Conservation (phyloP, 2,888 invertebrate genomes). For the Mesopsocus fuscifrons region DNA sequence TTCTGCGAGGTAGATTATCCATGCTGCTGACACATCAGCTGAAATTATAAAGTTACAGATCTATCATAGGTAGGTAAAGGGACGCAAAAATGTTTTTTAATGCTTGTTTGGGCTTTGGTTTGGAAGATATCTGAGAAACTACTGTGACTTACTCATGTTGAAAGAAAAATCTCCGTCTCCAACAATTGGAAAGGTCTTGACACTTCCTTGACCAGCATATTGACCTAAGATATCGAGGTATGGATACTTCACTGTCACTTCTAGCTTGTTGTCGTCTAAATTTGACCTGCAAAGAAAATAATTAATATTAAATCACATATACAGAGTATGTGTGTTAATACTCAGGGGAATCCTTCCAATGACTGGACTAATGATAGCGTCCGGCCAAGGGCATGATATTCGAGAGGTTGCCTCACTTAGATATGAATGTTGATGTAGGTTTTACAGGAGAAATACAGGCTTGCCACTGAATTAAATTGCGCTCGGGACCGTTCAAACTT, state of each 20-base stretch:
- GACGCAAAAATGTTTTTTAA: constrained; percentile 1
- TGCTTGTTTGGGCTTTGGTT: background rate
- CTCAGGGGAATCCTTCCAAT: too few relatives aligned
- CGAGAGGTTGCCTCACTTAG: too few relatives aligned
- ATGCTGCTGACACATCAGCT: constrained; percentile 7
- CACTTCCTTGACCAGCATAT: constrained; percentile 6
- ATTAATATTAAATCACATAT: too few relatives aligned
- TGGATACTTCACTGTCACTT: constrained; percentile 9
- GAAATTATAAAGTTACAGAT: too few relatives aligned
- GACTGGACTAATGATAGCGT: too few relatives aligned
- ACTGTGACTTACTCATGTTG: constrained; percentile 11
- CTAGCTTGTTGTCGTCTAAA: constrained; percentile 10
- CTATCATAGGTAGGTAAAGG: background rate
- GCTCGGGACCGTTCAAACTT: too few relatives aligned
- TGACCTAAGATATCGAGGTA: background rate
- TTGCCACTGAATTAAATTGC: too few relatives aligned
- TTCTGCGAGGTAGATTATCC: constrained; percentile 8
- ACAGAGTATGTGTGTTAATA: too few relatives aligned
- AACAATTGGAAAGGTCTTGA: constrained; percentile 5
- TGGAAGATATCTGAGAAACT: too few relatives aligned
- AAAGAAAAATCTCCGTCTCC: constrained; percentile 9
- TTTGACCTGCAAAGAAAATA: constrained; percentile 9
- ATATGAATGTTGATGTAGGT: too few relatives aligned
- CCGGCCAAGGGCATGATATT: too few relatives aligned
- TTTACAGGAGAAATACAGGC: too few relatives aligned